A percentile compares a stretch with the other conserved stretches of the same genome.
Evolutionary conservation across 2,113 vertebrate genomes (phyloP).

Genomic region (Glareola pratincola): DNA sequence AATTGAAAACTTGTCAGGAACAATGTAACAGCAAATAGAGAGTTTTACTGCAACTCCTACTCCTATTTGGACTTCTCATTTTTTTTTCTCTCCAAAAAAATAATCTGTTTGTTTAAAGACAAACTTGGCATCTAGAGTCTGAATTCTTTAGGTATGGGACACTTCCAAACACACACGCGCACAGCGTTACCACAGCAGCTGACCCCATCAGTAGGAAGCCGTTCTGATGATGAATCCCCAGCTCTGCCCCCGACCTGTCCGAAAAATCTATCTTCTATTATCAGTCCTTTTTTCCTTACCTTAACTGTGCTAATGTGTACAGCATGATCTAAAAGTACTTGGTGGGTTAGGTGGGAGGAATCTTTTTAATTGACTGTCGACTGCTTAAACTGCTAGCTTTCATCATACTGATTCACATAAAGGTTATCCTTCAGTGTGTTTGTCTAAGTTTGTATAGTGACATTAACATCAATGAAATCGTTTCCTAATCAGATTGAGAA

Average conservation of each 20-base stretch:
- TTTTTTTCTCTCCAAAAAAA: not conserved
- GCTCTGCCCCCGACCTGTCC: not conserved
- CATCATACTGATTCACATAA: not conserved
- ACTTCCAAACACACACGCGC: not conserved
- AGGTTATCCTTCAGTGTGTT: not conserved
- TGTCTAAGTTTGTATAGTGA: not conserved
- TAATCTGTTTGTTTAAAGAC: not conserved
- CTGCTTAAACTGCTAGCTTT: not conserved
- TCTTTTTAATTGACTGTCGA: not conserved
- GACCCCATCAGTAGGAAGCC: not conserved
- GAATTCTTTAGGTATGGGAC: not conserved
- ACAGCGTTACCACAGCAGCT: not conserved
- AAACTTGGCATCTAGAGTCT: not conserved
- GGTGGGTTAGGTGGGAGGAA: not conserved
- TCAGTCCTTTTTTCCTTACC: not conserved
- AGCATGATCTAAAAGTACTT: not conserved
- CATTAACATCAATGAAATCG: not conserved
- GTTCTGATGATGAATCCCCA: not conserved
- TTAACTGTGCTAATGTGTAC: not conserved
- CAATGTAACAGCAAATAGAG: not conserved
- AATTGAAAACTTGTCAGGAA: not conserved
- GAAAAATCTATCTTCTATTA: not conserved
- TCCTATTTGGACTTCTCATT: not conserved
- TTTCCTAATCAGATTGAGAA: not conserved
- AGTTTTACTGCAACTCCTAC: not conserved